Evolutionary conservation across 2,888 invertebrate genomes (phyloP), one percentile per base, ranked within the genome.

Genomic region (Tetrapedia diversipes): DNA sequence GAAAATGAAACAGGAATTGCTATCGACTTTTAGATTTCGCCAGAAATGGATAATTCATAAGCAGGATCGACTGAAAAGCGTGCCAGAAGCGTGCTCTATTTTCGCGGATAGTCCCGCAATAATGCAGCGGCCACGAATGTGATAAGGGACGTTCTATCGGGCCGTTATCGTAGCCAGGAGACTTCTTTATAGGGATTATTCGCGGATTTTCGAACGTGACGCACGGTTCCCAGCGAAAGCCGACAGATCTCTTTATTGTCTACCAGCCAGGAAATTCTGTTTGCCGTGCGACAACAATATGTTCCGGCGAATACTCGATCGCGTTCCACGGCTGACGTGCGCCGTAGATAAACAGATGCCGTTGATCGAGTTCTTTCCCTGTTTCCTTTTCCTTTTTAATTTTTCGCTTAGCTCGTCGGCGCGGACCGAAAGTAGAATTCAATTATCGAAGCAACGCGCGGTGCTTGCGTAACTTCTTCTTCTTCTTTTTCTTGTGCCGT

Each of bases 231-330:
- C 16, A 27, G 8, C n/a, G 60, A 22, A 53, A 41, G 41, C 51
- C 24, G 59, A 51, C 43, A 32, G 51, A 60, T 53, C 22, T 68
- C 43, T 68, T 68, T 68, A 60, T 68, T 59, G 51, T 53, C 47
- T 56, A 66, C 34, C 34, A 3, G 27, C 11, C 32, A 43, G 64
- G 64, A 45, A 45, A 56, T 56, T 56, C 45, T 66, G 56, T 57
- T 66, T 47, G 45, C 34, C 16, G 24, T 11, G 19, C 19, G 57
- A 29, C 34, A 29, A 57, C 57, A 34, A 37, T 56, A 66, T 56
- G 39, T 47, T 27, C 47, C 29, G 64, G 43, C 29, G 24, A 24
- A 65, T 65, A 45, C 45, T 65, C 43, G 16, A 34, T 34, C 43
- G 32, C 7, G 34, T 6, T 45, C 7, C 43, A 14, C 4, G 27